Conservation (phyloP, 2,797 vertebrate genomes). For the Chloroceryle amazona region DNA sequence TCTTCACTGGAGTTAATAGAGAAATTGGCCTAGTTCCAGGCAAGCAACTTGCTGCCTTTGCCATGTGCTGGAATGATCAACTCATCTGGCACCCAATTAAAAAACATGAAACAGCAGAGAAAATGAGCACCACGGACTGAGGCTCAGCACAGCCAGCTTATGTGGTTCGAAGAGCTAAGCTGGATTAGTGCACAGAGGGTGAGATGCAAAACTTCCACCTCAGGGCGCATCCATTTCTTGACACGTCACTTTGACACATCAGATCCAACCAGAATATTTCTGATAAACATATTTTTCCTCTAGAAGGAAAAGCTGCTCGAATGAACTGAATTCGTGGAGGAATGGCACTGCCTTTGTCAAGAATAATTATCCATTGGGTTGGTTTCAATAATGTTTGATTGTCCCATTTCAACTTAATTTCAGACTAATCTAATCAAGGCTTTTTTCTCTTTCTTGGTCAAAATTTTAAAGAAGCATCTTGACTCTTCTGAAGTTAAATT, state of each 20-base stretch:
- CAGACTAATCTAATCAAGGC: not conserved
- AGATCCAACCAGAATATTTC: not conserved
- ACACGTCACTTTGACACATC: not conserved
- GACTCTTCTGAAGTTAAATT: not conserved
- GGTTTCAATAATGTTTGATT: not conserved
- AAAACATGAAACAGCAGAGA: not conserved
- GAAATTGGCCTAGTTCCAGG: not conserved
- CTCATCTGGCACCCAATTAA: not conserved
- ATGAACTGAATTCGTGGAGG: not conserved
- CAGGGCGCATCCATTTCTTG: not conserved
- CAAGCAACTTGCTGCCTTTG: not conserved
- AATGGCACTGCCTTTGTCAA: not conserved
- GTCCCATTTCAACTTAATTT: fast-evolving
- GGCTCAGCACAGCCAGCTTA: not conserved
- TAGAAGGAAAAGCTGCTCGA: not conserved
- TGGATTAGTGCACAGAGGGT: not conserved
- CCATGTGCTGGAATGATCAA: not conserved
- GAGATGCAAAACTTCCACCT: not conserved
- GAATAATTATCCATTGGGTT: not conserved
- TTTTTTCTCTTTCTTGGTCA: not conserved
- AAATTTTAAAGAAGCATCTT: not conserved
- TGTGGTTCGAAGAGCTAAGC: fast-evolving
- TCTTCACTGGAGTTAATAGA: not conserved
- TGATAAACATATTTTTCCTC: not conserved
- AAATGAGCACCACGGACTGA: not conserved